Conservation (phyloP, 2,888 invertebrate species). For the Apodemia hepburni region DNA sequence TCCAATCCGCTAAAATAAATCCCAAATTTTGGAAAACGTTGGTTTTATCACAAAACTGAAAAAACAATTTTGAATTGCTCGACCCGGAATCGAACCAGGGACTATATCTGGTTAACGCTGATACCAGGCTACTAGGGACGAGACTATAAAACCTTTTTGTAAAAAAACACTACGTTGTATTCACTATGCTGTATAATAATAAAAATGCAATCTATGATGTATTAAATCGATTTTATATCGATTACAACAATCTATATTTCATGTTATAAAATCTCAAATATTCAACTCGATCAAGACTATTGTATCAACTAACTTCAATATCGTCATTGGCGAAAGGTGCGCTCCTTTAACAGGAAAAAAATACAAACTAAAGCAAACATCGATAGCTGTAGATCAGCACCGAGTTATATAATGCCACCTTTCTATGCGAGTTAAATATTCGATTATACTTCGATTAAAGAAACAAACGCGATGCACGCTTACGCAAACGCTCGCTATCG, state of each 20-base stretch:
- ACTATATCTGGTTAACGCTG: too few relatives aligned
- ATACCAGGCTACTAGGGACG: too few relatives aligned
- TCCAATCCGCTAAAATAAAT: too few relatives aligned
- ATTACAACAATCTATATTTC: neutral
- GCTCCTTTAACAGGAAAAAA: constrained; percentile 8
- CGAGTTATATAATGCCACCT: constrained; percentile 30
- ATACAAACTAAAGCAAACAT: constrained; percentile 13
- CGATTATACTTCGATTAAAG: constrained; percentile 31
- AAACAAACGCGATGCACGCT: constrained; percentile 27
- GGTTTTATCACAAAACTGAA: too few relatives aligned
- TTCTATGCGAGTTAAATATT: constrained; percentile 34
- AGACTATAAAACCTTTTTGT: too few relatives aligned
- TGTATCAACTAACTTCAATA: neutral
- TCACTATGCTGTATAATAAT: too few relatives aligned
- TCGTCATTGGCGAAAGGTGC: constrained; percentile 14
- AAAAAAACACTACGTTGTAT: too few relatives aligned
- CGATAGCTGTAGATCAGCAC: constrained; percentile 20
- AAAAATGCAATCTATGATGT: too few relatives aligned
- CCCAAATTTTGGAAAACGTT: too few relatives aligned
- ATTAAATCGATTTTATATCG: too few relatives aligned
- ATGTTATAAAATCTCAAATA: neutral
- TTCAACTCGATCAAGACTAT: neutral
- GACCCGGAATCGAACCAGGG: too few relatives aligned
- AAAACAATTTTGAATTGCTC: too few relatives aligned
- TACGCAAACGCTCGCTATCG: constrained; percentile 28